These are phyloP conservation scores for Gallinago undulata DNA, from an alignment of 2,113 vertebrate species.

Conservation along the genomic window DNA sequence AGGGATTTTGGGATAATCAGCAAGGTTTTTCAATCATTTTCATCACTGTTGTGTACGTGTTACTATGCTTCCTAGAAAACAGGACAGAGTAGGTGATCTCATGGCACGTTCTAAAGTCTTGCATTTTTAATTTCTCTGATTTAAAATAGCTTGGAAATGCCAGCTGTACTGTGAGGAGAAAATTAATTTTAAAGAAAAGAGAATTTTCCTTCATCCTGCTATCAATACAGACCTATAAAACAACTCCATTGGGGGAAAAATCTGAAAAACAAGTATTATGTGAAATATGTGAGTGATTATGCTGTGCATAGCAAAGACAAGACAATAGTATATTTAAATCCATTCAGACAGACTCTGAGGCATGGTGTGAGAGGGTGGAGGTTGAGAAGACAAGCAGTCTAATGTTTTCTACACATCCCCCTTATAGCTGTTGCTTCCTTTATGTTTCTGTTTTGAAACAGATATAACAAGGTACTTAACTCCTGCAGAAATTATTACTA, in stretches of 20 bases:
- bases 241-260: background rate
- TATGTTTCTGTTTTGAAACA: background rate
- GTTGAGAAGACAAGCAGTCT: background rate
- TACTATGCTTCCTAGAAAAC: background rate
- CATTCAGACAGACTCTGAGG: background rate
- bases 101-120: background rate
- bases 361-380: background rate
- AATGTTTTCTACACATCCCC: background rate
- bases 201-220: background rate
- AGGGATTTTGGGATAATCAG: background rate
- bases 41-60: background rate
- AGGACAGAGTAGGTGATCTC: background rate
- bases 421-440: background rate
- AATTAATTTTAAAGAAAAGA: background rate
- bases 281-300: background rate
- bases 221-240: background rate
- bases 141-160: background rate
- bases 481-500: background rate
- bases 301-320: background rate
- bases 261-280: background rate
- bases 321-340: background rate
- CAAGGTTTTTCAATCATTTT: background rate
- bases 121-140: background rate
- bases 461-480: background rate
- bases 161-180: background rate